These are phyloP conservation scores for Pristis pectinata DNA, from an alignment of 2,797 vertebrate genomes.

Conservation along the genomic window DNA sequence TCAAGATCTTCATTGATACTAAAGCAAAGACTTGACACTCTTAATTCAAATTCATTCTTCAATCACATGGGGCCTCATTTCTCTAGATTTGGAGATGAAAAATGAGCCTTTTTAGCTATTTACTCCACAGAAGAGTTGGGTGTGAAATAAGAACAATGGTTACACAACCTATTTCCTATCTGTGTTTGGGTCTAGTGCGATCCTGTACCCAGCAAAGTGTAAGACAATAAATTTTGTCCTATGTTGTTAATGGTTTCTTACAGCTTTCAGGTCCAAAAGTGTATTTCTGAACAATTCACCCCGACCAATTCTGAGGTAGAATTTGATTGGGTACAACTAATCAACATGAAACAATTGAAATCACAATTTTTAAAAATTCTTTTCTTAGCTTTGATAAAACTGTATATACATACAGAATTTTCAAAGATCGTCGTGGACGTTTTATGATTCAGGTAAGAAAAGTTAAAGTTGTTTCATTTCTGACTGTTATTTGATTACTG, in stretches of 20 bases:
- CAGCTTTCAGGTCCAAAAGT: neutral
- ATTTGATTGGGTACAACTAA: neutral
- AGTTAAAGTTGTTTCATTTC: neutral
- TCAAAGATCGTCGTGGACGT: neutral
- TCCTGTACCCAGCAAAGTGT: neutral
- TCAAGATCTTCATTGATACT: neutral
- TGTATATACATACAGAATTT: conserved; percentile 20
- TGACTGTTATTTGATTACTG: neutral
- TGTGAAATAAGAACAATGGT: neutral
- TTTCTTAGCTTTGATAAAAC: neutral
- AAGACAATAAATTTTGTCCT: neutral
- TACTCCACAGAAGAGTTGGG: neutral
- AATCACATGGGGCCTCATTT: neutral
- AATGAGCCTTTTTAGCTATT: no score
- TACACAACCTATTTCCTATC: neutral
- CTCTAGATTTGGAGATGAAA: neutral
- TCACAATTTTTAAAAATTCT: neutral
- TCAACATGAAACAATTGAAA: neutral
- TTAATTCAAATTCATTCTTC: neutral
- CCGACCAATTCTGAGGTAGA: neutral
- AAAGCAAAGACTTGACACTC: neutral
- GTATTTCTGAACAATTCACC: neutral
- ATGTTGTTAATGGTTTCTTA: neutral
- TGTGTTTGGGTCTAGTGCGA: neutral
- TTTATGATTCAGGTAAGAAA: conserved; percentile 21